These are phyloP conservation scores for Sus scrofa DNA, from an alignment of 2,113 vertebrate species.

Conservation along the genomic window DNA sequence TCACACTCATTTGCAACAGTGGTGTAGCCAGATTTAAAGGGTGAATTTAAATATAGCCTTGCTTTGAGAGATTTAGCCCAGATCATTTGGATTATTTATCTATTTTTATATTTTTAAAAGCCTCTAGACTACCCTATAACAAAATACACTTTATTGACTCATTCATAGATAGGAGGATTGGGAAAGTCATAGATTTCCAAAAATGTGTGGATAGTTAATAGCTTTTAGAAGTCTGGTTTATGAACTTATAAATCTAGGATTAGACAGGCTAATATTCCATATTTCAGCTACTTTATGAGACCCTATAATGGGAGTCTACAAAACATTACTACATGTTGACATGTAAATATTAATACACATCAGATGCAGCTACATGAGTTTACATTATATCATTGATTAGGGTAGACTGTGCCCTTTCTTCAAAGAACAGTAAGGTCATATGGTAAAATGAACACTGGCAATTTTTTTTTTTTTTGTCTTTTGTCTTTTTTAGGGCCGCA, in stretches of 20 bases:
- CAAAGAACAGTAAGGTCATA: background rate
- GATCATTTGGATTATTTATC: no score
- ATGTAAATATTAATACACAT: background rate
- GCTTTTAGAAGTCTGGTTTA: conserved; percentile 9
- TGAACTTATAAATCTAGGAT: background rate
- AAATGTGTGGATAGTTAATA: background rate
- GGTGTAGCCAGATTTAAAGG: background rate
- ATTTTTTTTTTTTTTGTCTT: no score
- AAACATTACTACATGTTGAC: background rate
- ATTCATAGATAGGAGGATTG: background rate
- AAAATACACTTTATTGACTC: conserved; percentile 69
- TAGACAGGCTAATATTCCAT: background rate
- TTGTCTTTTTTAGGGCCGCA: no score
- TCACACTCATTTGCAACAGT: background rate
- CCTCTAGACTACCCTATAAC: conserved; percentile 61
- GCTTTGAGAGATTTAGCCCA: conserved; percentile 13
- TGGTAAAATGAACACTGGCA: no score
- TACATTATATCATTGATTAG: background rate
- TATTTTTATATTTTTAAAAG: conserved; percentile 65
- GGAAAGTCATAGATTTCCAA: conserved; percentile 43
- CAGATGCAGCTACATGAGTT: background rate
- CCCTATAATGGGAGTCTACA: background rate
- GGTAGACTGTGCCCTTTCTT: background rate
- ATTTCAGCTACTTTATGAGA: background rate
- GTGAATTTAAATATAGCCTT: conserved; percentile 49